Conservation (phyloP, 2,797 vertebrate species). For the Pelobates cultripes region DNA sequence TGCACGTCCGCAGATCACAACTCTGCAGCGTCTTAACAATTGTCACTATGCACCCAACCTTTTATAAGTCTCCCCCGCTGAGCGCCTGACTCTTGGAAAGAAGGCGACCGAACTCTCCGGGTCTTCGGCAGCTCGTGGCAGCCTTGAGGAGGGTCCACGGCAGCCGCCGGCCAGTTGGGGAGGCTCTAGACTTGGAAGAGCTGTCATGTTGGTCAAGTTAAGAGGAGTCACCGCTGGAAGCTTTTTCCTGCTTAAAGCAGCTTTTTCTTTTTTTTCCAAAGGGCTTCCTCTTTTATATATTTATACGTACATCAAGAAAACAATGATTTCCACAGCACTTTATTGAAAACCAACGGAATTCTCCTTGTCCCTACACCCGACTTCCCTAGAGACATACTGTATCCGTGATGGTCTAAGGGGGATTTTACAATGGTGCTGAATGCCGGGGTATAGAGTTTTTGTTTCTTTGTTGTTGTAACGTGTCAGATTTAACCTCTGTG, state of each 20-base stretch:
- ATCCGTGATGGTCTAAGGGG: constrained; percentile 12
- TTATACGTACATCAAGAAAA: constrained; percentile 38
- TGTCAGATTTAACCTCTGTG: constrained; percentile 1
- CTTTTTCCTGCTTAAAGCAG: constrained; percentile 22
- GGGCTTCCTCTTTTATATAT: constrained; percentile 40
- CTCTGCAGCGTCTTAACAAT: constrained; percentile 15
- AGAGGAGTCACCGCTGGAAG: constrained; percentile 32
- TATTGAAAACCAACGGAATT: constrained; percentile 20
- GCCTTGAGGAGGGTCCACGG: background rate
- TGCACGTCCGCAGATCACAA: background rate
- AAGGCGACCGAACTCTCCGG: background rate
- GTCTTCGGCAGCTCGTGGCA: background rate
- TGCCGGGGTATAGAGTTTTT: background rate
- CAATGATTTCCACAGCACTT: constrained; percentile 31
- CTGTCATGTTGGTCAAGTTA: constrained; percentile 15
- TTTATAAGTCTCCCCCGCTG: background rate
- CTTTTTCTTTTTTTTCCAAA: constrained; percentile 28
- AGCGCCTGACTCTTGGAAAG: constrained; percentile 4
- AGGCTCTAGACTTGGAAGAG: background rate
- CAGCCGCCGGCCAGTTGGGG: background rate
- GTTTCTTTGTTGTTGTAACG: background rate
- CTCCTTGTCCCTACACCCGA: constrained; percentile 6
- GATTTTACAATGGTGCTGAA: background rate
- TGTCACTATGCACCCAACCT: constrained; percentile 29
- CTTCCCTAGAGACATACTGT: background rate